Evolutionary conservation across 2,797 vertebrate genomes (phyloP).

Genomic region (Aratinga solstitialis): DNA sequence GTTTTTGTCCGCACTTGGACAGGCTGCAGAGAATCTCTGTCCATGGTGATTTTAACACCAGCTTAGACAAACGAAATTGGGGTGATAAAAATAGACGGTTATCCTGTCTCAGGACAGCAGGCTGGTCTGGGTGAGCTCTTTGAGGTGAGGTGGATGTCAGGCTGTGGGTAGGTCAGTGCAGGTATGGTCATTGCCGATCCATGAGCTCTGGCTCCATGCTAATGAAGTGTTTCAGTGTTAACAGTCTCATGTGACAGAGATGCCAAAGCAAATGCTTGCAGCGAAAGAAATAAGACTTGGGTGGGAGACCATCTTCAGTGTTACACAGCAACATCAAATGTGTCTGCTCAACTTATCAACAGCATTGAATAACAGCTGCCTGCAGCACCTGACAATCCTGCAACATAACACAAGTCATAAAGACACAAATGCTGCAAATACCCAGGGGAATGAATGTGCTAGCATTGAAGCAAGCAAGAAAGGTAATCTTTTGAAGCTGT

Average conservation of each 20-base stretch:
- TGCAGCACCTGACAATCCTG: neutral
- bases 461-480: neutral
- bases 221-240: neutral
- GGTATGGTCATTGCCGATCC: neutral
- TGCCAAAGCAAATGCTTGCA: neutral
- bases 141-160: neutral
- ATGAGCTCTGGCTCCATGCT: neutral
- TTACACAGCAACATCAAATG: neutral
- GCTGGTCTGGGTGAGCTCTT: neutral
- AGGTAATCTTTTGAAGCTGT: neutral
- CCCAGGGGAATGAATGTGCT: neutral
- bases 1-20: neutral
- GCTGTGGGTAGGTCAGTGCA: neutral
- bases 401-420: neutral
- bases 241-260: neutral
- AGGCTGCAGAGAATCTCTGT: neutral
- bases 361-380: neutral
- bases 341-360: neutral
- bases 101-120: neutral
- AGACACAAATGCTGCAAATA: neutral
- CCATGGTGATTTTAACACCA: neutral
- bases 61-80: rapidly evolving
- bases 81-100: neutral
- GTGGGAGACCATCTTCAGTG: neutral
- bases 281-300: neutral